A percentile compares a stretch with the other conserved stretches of the same genome.
Conservation (phyloP, 2,113 vertebrate species). For the Psammodynastes pulverulentus region DNA sequence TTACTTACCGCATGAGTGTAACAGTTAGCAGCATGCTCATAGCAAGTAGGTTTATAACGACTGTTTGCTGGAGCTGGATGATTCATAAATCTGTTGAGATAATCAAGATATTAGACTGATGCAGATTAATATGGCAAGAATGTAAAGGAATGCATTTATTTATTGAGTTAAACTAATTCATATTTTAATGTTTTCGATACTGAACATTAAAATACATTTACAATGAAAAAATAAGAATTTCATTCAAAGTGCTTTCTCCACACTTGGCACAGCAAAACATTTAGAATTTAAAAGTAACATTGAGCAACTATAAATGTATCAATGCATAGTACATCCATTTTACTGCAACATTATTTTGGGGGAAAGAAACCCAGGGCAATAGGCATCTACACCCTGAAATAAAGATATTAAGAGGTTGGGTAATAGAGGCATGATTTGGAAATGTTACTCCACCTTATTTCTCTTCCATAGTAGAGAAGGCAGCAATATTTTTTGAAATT, state of each 20-base stretch:
- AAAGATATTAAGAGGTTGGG: background rate
- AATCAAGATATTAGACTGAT: slow-evolving; percentile 47
- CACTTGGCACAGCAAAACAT: background rate
- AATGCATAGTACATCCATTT: background rate
- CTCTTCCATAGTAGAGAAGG: background rate
- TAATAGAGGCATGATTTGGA: background rate
- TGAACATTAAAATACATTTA: background rate
- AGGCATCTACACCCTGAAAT: background rate
- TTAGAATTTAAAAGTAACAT: background rate
- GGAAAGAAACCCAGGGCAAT: background rate
- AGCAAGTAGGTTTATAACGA: slow-evolving; percentile 96
- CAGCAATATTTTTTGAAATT: background rate
- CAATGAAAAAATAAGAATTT: background rate
- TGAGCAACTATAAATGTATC: background rate
- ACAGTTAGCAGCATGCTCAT: slow-evolving; percentile 97
- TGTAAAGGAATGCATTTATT: background rate
- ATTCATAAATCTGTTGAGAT: slow-evolving; percentile 93
- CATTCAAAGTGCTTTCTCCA: background rate
- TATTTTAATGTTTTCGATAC: background rate
- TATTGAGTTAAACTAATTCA: fast-evolving
- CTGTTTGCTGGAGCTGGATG: slow-evolving; percentile 89
- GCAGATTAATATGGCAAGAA: background rate
- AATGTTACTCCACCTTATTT: background rate
- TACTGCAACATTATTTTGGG: background rate
- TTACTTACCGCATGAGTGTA: slow-evolving; percentile 94